Evolutionary conservation across 2,888 invertebrate genomes (phyloP).

Genomic region (Siphlonurus alternatus): DNA sequence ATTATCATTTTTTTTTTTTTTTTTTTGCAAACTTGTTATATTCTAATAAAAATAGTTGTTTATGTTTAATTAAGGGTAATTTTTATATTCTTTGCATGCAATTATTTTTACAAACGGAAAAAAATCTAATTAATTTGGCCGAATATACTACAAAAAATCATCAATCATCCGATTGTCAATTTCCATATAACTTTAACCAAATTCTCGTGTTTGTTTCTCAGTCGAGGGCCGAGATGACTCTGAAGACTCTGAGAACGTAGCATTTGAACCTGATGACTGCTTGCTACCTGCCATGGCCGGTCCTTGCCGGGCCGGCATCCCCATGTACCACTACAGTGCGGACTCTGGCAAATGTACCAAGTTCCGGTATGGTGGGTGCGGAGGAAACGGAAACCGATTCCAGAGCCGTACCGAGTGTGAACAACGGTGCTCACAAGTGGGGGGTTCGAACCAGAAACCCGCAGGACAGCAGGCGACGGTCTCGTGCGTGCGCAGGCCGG

Average conservation of each 20-base stretch:
- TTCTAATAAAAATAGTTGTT: no score
- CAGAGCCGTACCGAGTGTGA: neutral
- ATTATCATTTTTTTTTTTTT: no score
- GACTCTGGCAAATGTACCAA: neutral
- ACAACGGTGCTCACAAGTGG: neutral
- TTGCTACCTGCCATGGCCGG: neutral
- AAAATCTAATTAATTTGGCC: no score
- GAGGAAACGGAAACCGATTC: neutral
- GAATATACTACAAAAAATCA: no score
- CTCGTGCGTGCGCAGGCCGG: neutral
- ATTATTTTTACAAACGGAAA: no score
- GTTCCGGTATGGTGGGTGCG: neutral
- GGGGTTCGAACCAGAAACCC: neutral
- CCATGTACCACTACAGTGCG: neutral
- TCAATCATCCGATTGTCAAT: no score
- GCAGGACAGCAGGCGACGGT: neutral
- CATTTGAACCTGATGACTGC: neutral
- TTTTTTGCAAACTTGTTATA: no score
- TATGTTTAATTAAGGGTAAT: no score
- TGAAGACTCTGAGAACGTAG: neutral
- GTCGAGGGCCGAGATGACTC: neutral
- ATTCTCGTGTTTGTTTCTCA: neutral
- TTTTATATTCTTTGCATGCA: no score
- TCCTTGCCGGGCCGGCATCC: neutral
- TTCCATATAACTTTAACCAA: no score